Percentiles rank a stretch among this genome's conserved stretches.
Conservation (phyloP, 2,113 vertebrate species). For the Desmodus rotundus region DNA sequence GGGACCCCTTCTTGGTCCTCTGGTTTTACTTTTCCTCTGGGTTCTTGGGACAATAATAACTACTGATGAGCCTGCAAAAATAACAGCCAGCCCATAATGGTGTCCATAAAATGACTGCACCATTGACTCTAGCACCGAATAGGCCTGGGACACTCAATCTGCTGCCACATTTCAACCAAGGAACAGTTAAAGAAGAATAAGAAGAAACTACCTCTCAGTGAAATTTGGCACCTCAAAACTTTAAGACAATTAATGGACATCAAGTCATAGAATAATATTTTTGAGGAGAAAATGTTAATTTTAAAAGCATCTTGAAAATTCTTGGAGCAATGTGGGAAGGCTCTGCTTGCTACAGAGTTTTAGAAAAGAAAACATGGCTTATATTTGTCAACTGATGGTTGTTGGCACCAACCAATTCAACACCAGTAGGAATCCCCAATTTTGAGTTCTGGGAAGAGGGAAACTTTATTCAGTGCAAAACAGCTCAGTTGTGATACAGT, state of each 20-base stretch:
- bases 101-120: neutral
- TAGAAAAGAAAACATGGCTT: neutral
- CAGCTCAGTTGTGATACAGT: neutral
- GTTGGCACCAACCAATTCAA: neutral
- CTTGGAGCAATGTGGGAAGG: neutral
- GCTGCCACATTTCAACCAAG: neutral
- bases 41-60: neutral
- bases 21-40: neutral
- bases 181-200: neutral
- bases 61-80: neutral
- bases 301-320: neutral
- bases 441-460: neutral
- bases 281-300: neutral
- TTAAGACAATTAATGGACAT: neutral
- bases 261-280: neutral
- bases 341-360: neutral
- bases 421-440: neutral
- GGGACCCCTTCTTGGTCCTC: neutral
- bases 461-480: neutral
- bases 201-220: neutral
- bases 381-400: neutral
- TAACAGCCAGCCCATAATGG: neutral
- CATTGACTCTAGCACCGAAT: neutral
- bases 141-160: neutral
- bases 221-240: neutral